These are phyloP conservation scores for Drosophila kanekoi DNA, from an alignment of 2,888 invertebrate species.

Conservation along the genomic window DNA sequence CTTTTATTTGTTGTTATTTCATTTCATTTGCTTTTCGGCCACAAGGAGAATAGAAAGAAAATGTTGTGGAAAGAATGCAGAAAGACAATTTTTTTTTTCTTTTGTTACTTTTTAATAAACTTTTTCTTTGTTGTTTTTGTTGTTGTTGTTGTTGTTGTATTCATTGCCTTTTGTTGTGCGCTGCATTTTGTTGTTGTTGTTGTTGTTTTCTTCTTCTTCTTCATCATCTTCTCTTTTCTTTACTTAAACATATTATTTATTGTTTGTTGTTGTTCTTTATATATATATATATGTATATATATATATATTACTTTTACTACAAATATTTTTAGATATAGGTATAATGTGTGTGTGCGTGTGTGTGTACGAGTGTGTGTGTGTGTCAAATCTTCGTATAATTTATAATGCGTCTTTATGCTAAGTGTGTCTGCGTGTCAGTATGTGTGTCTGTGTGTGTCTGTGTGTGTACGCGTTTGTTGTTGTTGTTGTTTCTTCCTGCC, in stretches of 20 bases:
- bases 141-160: slow-evolving; percentile 44
- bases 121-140: slow-evolving; percentile 47
- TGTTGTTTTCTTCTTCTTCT: slow-evolving; percentile 7
- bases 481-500: slow-evolving; percentile 16
- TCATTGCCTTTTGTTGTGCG: slow-evolving; percentile 47
- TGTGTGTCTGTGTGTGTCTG: slow-evolving; percentile 14
- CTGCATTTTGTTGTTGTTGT: slow-evolving; percentile 34
- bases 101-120: slow-evolving; percentile 58
- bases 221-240: not conserved
- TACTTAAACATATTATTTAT: slow-evolving; percentile 38
- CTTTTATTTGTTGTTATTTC: not conserved
- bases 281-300: too few relatives aligned
- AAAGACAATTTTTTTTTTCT: slow-evolving; percentile 51
- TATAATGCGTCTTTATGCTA: slow-evolving; percentile 46
- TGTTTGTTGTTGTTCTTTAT: slow-evolving; percentile 14
- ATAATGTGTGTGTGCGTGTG: slow-evolving; percentile 41
- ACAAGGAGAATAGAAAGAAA: slow-evolving; percentile 4
- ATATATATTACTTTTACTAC: slow-evolving; percentile 70
- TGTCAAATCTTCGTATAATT: slow-evolving; percentile 19
- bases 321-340: slow-evolving; percentile 66
- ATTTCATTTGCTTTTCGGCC: not conserved
- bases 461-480: slow-evolving; percentile 18
- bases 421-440: slow-evolving; percentile 15
- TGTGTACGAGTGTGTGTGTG: slow-evolving; percentile 9
- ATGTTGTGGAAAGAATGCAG: slow-evolving; percentile 29